phyloP scores from a whole-genome alignment of 2,113 vertebrate species.

The Calidris pugnax region DNA sequence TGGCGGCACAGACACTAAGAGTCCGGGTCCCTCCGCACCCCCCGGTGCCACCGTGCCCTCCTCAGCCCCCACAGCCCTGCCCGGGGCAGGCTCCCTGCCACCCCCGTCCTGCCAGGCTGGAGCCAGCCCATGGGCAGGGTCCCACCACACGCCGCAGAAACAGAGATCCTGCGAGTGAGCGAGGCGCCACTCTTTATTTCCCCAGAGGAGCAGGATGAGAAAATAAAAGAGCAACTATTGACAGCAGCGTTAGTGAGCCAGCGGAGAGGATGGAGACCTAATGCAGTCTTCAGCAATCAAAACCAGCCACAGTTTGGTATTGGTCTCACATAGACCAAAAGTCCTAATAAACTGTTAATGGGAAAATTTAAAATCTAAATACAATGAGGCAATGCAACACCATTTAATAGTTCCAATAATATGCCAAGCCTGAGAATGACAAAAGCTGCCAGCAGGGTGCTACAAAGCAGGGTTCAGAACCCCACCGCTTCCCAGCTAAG shows the following conservation, averaged over 20 bases:
- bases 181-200: background rate
- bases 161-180: background rate
- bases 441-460: slow-evolving; percentile 67
- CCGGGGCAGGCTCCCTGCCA: fast-evolving
- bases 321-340: background rate
- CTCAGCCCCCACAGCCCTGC: fast-evolving
- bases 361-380: slow-evolving; percentile 70
- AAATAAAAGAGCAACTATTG: background rate
- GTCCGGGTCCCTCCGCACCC: fast-evolving
- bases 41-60: fast-evolving
- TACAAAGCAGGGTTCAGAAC: slow-evolving; percentile 61
- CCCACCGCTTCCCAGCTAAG: slow-evolving; percentile 61
- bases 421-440: slow-evolving; percentile 67
- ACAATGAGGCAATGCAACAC: slow-evolving; percentile 66
- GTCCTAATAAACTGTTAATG: slow-evolving; percentile 36
- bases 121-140: background rate
- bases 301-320: background rate
- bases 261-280: background rate
- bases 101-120: fast-evolving
- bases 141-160: background rate
- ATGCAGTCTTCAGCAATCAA: background rate
- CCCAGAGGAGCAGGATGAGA: background rate
- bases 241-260: background rate
- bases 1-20: fast-evolving
- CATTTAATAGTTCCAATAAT: slow-evolving; percentile 59